Base-by-base conservation (phyloP, 23 tunicate species). In the Trididemnum clinides region DNA sequence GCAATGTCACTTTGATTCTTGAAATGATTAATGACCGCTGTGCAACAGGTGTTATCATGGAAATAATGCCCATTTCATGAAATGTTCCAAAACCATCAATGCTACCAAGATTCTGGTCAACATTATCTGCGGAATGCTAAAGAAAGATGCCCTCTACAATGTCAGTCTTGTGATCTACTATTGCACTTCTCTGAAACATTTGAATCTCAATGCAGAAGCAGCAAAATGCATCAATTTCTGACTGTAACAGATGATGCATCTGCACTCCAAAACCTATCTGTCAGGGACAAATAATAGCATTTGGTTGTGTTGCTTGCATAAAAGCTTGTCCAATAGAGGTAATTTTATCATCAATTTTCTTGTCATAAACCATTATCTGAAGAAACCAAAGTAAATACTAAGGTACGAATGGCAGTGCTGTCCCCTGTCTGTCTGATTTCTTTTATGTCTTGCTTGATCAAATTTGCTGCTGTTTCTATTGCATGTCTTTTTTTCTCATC, bases 41-140 rank as follows among this genome's bases (percentile, higher is more conserved):
- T 63, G 18, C 70, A 10, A 22, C 70, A 5, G 70, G 70, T 10
- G 70, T 63, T 22, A n/a, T n/a, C 70, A 63, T 63, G 22, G 21
- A 63, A 63, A 63, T n/a, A n/a, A 63, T 63, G 22, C 70, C 70
- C 70, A 63, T 63, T 63, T 25, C 70, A n/a, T 63, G 70, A n/a
- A 63, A 63, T 63, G 70, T 63, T 15, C 70, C 70, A 63, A 10
- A 63, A n/a, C 70, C 70, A 63, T 63, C 70, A 63, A 63, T 63
- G 22, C 70, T 63, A 63, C 28, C 6, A 21, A 63, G 18, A 63
- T 63, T 63, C 21, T 63, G 70, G 70, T 63, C 70, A 10, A 63
- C 70, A 63, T 63, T 63, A 63, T 63, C 70, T 10, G 70, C 22
- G 12, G 70, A 63, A 63, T 63, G n/a, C 28, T 63, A 22, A n/a